Base-by-base conservation (phyloP, 2,888 invertebrate species). In the Loripinus fragilis region DNA sequence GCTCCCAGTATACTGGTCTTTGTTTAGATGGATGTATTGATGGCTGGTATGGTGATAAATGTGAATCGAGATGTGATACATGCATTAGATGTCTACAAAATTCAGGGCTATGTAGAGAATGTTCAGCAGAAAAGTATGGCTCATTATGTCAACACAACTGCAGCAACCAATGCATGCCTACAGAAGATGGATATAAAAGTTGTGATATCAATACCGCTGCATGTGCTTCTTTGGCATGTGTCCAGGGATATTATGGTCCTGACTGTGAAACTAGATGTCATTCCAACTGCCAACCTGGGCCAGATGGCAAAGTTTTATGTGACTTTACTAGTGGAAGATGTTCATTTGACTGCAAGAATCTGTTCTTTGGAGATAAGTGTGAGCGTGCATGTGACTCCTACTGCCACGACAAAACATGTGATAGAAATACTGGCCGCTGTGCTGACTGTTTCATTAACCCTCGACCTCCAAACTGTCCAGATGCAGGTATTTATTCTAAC, bases 41-140 rank as follows among this genome's bases (percentile, higher is more conserved):
- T 23, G 80, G 80, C 12, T 81, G 55, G 48, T 81, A 74, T 52
- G 78, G 76, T 28, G 38, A 41, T 2, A 52, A 23, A 15, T 83
- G 83, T 42, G 74, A 76, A 17, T 33, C 30, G 23, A 65, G 69
- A 7, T 83, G 83, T 33, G 42, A 70, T 10, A 68, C 67, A 20
- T 83, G 83, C 55, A 35, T 72, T 1, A 76, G 41, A 10, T 83
- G 83, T n/a, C 33, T 28, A 35, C 48, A 71, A 38, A 50, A 2
- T 8, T 70, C 45, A 7, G 83, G 83, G 12, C 28, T 65, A 48
- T 83, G 83, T 45, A 48, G 33, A 15, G 67, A 33, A 7, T 83
- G 83, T 45, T 60, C 64, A 25, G 30, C 28, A n/a, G 83, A 77
- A 17, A 42, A 66, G 0, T 76, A 73, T 42, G 80, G 78, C 0